Evolutionary conservation across 2,113 vertebrate species (phyloP).

Genomic region (Myiozetetes cayanensis): DNA sequence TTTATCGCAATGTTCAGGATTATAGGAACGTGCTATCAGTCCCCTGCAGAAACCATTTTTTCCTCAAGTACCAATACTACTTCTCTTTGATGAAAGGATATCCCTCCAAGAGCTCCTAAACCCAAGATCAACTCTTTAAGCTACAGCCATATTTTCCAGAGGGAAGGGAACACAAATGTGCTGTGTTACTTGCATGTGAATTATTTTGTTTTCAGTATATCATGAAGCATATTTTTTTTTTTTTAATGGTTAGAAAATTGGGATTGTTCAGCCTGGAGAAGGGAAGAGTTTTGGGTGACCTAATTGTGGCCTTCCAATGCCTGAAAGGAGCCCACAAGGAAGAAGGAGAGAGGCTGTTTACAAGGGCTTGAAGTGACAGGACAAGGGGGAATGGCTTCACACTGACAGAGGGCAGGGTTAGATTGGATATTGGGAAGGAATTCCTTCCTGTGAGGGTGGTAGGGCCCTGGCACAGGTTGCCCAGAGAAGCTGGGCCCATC

Average conservation of each 20-base stretch:
- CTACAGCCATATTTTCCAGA: neutral
- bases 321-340: neutral
- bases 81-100: neutral
- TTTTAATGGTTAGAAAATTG: neutral
- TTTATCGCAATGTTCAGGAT: neutral
- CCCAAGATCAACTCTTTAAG: neutral
- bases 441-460: too few relatives aligned
- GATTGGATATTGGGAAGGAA: neutral
- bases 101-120: neutral
- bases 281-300: neutral
- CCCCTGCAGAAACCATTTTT: neutral
- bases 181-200: neutral
- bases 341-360: neutral
- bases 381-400: neutral
- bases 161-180: neutral
- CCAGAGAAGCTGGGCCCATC: neutral
- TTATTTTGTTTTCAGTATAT: neutral
- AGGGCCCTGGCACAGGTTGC: neutral
- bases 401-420: rapidly evolving
- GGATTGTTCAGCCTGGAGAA: neutral
- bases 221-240: neutral
- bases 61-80: neutral
- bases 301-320: neutral
- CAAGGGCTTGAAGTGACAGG: neutral
- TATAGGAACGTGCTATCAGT: neutral